Conservation (phyloP, 2,797 vertebrate species). For the Buphagus erythrorhynchus region DNA sequence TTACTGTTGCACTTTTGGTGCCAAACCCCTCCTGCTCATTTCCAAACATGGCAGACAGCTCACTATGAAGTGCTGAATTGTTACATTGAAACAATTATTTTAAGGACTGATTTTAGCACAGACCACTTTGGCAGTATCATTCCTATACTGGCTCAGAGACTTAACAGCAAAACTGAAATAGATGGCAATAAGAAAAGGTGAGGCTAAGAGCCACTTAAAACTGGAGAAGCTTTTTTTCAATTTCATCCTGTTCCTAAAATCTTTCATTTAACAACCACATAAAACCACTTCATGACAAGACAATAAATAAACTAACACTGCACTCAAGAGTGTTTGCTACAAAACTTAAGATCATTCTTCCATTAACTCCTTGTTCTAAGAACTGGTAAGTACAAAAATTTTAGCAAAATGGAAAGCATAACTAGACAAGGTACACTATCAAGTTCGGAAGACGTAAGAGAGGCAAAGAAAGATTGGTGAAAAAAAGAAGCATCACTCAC, state of each 20-base stretch:
- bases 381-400: neutral
- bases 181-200: neutral
- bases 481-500: conserved; percentile 77
- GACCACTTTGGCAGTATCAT: neutral
- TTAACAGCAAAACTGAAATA: neutral
- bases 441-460: neutral
- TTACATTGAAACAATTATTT: neutral
- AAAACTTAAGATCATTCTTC: neutral
- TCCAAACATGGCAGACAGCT: neutral
- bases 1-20: neutral
- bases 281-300: neutral
- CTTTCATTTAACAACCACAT: neutral
- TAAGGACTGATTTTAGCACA: neutral
- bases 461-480: neutral
- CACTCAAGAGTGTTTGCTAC: neutral
- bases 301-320: neutral
- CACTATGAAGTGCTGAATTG: neutral
- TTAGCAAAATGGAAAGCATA: neutral
- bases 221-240: neutral
- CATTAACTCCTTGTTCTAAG: neutral
- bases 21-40: neutral
- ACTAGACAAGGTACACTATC: neutral
- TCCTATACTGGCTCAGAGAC: neutral
- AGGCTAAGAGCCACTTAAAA: neutral
- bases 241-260: neutral